Evolutionary conservation across 2,113 vertebrate genomes (phyloP), one percentile per base, ranked within the genome.

Genomic region (Tor tambroides): DNA sequence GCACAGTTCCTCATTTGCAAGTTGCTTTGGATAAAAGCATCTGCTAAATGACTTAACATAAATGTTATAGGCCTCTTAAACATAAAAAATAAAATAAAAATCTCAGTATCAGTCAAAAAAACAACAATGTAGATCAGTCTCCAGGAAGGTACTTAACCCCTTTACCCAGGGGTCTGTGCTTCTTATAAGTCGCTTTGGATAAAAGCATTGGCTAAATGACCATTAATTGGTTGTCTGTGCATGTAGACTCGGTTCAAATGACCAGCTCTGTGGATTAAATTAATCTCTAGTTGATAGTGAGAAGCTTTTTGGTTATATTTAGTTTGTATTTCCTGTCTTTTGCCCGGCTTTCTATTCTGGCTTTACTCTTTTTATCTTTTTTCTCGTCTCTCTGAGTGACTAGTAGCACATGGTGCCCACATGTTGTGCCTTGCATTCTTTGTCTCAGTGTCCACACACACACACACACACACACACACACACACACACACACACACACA

Each of bases 361-460:
- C 49, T 51, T 51, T 51, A 51, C 32, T 49, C 43, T 6, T 90
- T 90, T 90, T 87, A 82, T 87, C 72, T 87, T 89, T 63, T 75
- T 83, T 63, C 51, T 61, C 83, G 61, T 65, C 43, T 85, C 80
- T 72, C 30, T 89, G 41, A 75, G 85, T 80, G 85, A 76, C 72
- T 80, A 81, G 86, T 32, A 86, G 87, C 91, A 91, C 93, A 89
- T 92, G 90, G 89, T 83, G 85, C 61, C 88, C 90, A 91, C 89
- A 89, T 93, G 91, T 90, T 90, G 90, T 89, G 87, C 65, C 54
- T 63, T 90, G 86, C 87, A 83, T 88, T 41, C 90, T 91, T 88
- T 92, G 85, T 85, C 49, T 69, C 28, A 69, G 6, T 49, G 35
- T 71, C 38, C 41, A 65, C 69, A 85, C 54, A 15, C 84, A 30